These are phyloP conservation scores for Torymus tubicola DNA, from an alignment of 2,888 invertebrate species.

Conservation along the genomic window DNA sequence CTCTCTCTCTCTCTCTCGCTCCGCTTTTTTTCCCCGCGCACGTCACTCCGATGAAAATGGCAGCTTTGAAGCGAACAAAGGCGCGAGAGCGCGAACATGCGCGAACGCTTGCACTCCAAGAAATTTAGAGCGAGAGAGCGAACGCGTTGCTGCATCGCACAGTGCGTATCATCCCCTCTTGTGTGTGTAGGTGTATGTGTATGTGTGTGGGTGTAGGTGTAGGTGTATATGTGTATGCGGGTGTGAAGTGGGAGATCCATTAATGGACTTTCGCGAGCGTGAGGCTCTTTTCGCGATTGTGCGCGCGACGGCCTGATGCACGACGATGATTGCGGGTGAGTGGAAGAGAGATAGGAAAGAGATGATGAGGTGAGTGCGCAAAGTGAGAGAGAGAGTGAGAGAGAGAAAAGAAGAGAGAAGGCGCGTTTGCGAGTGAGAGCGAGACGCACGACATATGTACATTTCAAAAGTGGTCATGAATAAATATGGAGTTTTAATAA, in stretches of 20 bases:
- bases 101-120: slow-evolving; percentile 27
- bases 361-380: too few species aligned
- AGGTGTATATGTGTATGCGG: too few species aligned
- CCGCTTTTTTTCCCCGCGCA: neutral
- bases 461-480: slow-evolving; percentile 31
- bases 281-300: too few species aligned
- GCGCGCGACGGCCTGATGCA: neutral
- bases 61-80: slow-evolving; percentile 12
- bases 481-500: slow-evolving; percentile 35
- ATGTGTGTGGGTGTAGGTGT: too few species aligned
- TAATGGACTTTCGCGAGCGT: too few species aligned
- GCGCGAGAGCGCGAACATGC: neutral
- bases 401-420: too few species aligned
- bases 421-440: neutral
- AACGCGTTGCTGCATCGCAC: too few species aligned
- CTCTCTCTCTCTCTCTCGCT: neutral
- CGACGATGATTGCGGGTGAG: neutral
- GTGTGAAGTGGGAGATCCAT: too few species aligned
- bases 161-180: too few species aligned
- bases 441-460: slow-evolving; percentile 17
- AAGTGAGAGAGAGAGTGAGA: too few species aligned
- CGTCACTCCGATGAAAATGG: slow-evolving; percentile 32
- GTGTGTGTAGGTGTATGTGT: too few species aligned
- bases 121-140: slow-evolving; percentile 16
- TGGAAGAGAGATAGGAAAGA: too few species aligned